Evolutionary conservation across 2,888 invertebrate genomes (phyloP), one percentile per base, ranked within the genome.

Genomic region (Cosmopolites sordidus): DNA sequence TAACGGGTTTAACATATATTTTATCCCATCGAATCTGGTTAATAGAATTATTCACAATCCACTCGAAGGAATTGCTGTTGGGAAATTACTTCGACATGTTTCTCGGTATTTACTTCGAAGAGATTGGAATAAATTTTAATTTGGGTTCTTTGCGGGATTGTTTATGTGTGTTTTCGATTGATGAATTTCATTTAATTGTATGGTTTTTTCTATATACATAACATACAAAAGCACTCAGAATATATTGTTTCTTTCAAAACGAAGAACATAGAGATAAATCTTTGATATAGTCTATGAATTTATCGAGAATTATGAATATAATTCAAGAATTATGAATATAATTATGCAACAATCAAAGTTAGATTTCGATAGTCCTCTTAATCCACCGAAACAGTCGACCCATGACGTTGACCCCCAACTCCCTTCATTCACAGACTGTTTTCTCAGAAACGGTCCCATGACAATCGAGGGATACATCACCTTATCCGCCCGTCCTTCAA

Each of bases 41-140:
- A 67, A 68, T 66, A 64, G 64, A 66, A 67, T 67, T 68, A 67
- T 65, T 63, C 64, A 62, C 54, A 57, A 64, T 58, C 64, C 64
- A 64, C 66, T 67, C 61, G 60, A 63, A 66, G 66, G 61, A 66
- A 66, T 65, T 66, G 62, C 61, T 60, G 33, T 48, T 46, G 11
- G 39, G 29, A 57, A 64, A 64, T 64, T 63, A 62, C 60, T 53
- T 55, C 57, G 62, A 64, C 61, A 61, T 63, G 62, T 62, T 61
- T 58, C 58, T 59, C 53, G 40, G 46, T 49, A 47, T 54, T 48
- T 50, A 54, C 52, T 47, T 53, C 15, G 42, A 43, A 48, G 11
- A 4, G 16, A 30, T 29, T 16, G 43, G 37, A 40, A 52, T 52
- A 48, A 33, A 52, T 52, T 52, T 52, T 52, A 27, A 56, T 56